Percentiles rank a stretch among this genome's conserved stretches.
These are phyloP conservation scores for Thalpophila matura DNA, from an alignment of 2,888 invertebrate species.

Conservation along the genomic window DNA sequence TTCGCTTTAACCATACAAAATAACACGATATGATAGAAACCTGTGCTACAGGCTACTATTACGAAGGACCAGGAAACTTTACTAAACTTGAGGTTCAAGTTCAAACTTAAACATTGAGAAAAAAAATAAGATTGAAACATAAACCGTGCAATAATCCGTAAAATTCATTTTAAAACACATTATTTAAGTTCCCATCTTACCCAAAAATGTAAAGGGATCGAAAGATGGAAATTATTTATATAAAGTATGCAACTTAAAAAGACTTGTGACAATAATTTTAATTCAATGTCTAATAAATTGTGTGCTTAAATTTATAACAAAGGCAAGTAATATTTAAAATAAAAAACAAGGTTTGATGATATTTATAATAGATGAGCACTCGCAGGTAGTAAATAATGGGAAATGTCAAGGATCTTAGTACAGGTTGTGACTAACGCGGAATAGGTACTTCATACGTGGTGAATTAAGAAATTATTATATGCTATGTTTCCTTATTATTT, in stretches of 20 bases:
- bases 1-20: background rate
- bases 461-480: slow-evolving; percentile 30
- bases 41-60: background rate
- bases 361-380: slow-evolving; percentile 56
- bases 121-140: slow-evolving; percentile 29
- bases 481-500: slow-evolving; percentile 47
- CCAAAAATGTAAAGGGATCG: slow-evolving; percentile 1
- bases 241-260: slow-evolving; percentile 13
- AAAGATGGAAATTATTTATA: slow-evolving; percentile 12
- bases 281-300: slow-evolving; percentile 12
- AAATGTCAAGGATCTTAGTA: slow-evolving; percentile 66
- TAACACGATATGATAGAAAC: no score
- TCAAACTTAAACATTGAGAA: background rate
- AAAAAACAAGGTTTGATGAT: slow-evolving; percentile 45
- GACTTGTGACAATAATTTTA: slow-evolving; percentile 19
- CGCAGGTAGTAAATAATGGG: slow-evolving; percentile 47
- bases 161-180: slow-evolving; percentile 15
- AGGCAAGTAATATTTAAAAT: slow-evolving; percentile 28
- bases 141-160: slow-evolving; percentile 8
- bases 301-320: slow-evolving; percentile 27
- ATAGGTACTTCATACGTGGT: slow-evolving; percentile 31
- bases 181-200: slow-evolving; percentile 1
- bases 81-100: background rate
- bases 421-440: slow-evolving; percentile 59
- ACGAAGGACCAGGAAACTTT: background rate